Conservation (phyloP, 2,113 vertebrate species). For the Micromys minutus region DNA sequence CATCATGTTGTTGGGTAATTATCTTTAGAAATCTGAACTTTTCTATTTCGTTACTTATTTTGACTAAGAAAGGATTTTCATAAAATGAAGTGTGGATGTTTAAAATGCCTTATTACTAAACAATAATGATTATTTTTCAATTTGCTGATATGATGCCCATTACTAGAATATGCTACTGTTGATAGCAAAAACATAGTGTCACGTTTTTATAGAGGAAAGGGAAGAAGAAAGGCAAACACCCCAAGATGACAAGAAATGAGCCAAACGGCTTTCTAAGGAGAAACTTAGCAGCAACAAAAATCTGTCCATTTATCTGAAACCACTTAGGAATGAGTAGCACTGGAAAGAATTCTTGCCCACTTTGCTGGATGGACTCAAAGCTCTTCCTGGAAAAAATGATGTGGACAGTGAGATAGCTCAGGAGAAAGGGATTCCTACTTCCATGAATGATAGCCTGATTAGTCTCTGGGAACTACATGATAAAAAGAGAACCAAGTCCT, state of each 20-base stretch:
- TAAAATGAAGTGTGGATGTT: constrained; percentile 7
- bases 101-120: constrained; percentile 35
- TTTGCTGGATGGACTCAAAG: neutral
- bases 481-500: no score
- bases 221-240: neutral
- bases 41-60: constrained; percentile 5
- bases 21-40: constrained; percentile 36
- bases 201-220: neutral
- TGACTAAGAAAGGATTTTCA: constrained; percentile 45
- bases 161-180: neutral
- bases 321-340: neutral
- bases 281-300: constrained; percentile 16
- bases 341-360: neutral
- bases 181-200: constrained; percentile 19
- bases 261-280: constrained; percentile 5
- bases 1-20: neutral
- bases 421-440: neutral
- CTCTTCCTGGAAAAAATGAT: constrained; percentile 9
- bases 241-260: neutral
- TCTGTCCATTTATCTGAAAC: constrained; percentile 13
- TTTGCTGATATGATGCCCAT: constrained; percentile 45
- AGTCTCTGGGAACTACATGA: no score
- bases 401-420: neutral
- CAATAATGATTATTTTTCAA: constrained; percentile 52
- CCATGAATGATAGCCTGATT: neutral